phyloP scores from a whole-genome alignment of 1,140 invertebrate genomes.

The Hycleus phaleratus region DNA sequence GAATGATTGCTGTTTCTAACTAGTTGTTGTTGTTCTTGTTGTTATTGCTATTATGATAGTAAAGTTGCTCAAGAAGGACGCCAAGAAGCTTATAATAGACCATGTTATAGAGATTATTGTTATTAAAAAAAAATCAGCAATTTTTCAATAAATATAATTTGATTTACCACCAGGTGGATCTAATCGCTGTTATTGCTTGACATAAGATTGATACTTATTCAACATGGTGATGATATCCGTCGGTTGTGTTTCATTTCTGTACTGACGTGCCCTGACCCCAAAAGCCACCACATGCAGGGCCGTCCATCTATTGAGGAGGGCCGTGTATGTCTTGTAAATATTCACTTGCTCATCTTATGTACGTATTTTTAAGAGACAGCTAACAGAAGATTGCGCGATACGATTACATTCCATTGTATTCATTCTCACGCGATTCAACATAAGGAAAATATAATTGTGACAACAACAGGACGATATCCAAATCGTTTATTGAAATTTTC shows the following conservation, averaged over 20 bases:
- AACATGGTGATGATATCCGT: constrained; percentile 14
- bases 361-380: constrained; percentile 12
- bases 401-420: constrained; percentile 16
- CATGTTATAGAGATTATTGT: too few relatives aligned
- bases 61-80: too few relatives aligned
- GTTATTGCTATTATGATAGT: too few relatives aligned
- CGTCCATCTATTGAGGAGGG: constrained; percentile 18
- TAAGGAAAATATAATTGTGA: neutral
- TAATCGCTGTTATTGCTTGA: constrained; percentile 11
- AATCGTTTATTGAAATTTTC: too few relatives aligned
- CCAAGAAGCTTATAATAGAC: too few relatives aligned
- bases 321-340: constrained; percentile 5
- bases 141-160: too few relatives aligned
- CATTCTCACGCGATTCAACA: constrained; percentile 11
- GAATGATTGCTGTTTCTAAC: too few relatives aligned
- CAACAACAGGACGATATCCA: too few relatives aligned
- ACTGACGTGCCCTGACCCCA: constrained; percentile 28
- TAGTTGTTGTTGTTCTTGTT: too few relatives aligned
- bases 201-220: constrained; percentile 32
- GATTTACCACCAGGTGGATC: too few relatives aligned
- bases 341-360: constrained; percentile 16
- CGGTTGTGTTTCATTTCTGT: neutral
- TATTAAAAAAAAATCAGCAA: too few relatives aligned
- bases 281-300: constrained; percentile 21
- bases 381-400: constrained; percentile 15